Evolutionary conservation across 1,140 invertebrate genomes (phyloP).

Genomic region (Pogonus chalceus): DNA sequence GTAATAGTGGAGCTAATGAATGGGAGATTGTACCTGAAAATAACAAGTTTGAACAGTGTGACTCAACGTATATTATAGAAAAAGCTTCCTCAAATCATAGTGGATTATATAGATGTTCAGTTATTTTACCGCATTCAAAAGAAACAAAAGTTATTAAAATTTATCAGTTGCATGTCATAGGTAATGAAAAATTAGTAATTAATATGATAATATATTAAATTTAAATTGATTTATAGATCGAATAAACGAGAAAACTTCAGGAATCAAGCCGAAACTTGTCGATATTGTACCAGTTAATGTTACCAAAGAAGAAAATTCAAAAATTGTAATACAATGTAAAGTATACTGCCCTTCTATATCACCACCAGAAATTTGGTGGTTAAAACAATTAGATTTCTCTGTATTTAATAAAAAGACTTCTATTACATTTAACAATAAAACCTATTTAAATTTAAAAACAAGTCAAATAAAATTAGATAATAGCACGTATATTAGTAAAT

Average conservation of each 20-base stretch:
- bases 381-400: slow-evolving; percentile 26
- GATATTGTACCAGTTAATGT: not conserved
- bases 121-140: not conserved
- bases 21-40: not conserved
- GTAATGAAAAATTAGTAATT: not conserved
- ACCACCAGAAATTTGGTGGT: slow-evolving; percentile 27
- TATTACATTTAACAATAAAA: slow-evolving; percentile 19
- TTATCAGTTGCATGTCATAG: not conserved
- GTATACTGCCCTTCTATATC: slow-evolving; percentile 18
- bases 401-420: slow-evolving; percentile 21
- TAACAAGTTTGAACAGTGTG: not conserved
- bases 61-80: not conserved
- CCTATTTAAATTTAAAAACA: slow-evolving; percentile 13
- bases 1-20: not conserved
- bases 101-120: not conserved
- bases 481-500: slow-evolving; percentile 27
- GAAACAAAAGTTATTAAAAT: not conserved
- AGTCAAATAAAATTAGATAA: slow-evolving; percentile 9
- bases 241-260: not conserved
- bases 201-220: too few relatives aligned
- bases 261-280: not conserved
- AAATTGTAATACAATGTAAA: slow-evolving; percentile 24
- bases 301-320: not conserved
- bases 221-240: not conserved
- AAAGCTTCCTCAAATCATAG: not conserved